A percentile compares a stretch with the other conserved stretches of the same genome.
Evolutionary conservation across 2,113 vertebrate species (phyloP).

Genomic region (Sinocyclocheilus anshuiensis): DNA sequence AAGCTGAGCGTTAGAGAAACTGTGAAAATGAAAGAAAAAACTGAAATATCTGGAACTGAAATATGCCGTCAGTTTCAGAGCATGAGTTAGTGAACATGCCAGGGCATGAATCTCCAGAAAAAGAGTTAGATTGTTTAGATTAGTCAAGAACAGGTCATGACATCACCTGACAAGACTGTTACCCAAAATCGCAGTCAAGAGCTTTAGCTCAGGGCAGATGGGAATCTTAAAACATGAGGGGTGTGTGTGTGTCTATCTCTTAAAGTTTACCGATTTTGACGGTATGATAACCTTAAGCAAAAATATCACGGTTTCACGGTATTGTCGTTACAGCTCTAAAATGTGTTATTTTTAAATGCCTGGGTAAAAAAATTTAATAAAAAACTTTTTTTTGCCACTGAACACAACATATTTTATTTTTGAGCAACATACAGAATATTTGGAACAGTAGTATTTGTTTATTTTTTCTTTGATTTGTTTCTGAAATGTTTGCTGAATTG

Average conservation of each 20-base stretch:
- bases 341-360: too few relatives aligned
- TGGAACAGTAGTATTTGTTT: too few relatives aligned
- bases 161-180: slow-evolving; percentile 14
- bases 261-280: background rate
- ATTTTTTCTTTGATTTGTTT: too few relatives aligned
- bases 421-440: too few relatives aligned
- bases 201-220: background rate
- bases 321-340: too few relatives aligned
- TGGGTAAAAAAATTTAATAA: too few relatives aligned
- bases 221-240: background rate
- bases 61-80: background rate
- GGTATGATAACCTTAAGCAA: too few relatives aligned
- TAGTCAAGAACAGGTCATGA: slow-evolving; percentile 31
- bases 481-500: too few relatives aligned
- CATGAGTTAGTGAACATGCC: background rate
- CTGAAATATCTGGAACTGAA: background rate
- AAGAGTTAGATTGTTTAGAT: slow-evolving; percentile 17
- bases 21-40: background rate
- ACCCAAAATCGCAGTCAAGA: background rate
- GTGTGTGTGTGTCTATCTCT: background rate
- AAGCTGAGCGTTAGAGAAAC: background rate
- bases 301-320: too few relatives aligned
- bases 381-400: too few relatives aligned
- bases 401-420: too few relatives aligned
- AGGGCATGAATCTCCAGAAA: slow-evolving; percentile 13